Percentiles rank a stretch among this genome's conserved stretches.
These are phyloP conservation scores for Rhabdomys pumilio DNA, from an alignment of 2,797 vertebrate genomes.

Conservation along the genomic window DNA sequence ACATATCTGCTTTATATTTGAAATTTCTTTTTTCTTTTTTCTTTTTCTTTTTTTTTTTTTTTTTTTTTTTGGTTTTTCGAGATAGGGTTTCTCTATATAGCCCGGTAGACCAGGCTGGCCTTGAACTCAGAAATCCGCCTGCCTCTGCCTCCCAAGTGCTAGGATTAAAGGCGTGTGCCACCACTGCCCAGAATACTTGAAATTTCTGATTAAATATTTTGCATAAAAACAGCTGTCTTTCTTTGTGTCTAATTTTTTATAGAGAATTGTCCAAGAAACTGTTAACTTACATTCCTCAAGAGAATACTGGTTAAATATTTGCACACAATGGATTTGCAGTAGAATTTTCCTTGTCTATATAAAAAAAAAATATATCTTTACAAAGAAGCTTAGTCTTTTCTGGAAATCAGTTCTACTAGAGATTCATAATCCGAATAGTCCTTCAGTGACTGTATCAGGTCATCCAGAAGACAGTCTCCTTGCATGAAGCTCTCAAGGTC, in stretches of 20 bases:
- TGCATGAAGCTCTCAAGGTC: constrained; percentile 93
- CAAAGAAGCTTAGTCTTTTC: constrained; percentile 80
- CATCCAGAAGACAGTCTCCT: constrained; percentile 94
- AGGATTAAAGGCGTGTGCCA: too few relatives aligned
- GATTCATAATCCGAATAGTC: constrained; percentile 95
- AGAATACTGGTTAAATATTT: constrained; percentile 24
- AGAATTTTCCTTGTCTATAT: not conserved
- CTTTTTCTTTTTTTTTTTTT: too few relatives aligned
- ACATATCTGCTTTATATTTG: constrained; percentile 52
- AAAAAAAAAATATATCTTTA: constrained; percentile 27
- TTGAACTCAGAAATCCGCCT: too few relatives aligned
- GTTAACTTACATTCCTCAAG: constrained; percentile 34
- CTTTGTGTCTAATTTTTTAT: constrained; percentile 48
- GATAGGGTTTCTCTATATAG: too few relatives aligned
- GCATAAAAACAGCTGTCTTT: constrained; percentile 57
- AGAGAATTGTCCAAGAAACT: constrained; percentile 58
- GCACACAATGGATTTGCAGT: not conserved
- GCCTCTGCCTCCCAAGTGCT: too few relatives aligned
- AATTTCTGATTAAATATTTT: constrained; percentile 56
- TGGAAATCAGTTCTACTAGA: constrained; percentile 93
- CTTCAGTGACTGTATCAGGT: constrained; percentile 93
- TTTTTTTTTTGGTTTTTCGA: not conserved
- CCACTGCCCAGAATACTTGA: not conserved
- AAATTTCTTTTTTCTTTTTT: constrained; percentile 32
- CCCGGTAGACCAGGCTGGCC: too few relatives aligned